Conservation (phyloP, 2,797 vertebrate genomes). For the Pseudomugil gertrudae region DNA sequence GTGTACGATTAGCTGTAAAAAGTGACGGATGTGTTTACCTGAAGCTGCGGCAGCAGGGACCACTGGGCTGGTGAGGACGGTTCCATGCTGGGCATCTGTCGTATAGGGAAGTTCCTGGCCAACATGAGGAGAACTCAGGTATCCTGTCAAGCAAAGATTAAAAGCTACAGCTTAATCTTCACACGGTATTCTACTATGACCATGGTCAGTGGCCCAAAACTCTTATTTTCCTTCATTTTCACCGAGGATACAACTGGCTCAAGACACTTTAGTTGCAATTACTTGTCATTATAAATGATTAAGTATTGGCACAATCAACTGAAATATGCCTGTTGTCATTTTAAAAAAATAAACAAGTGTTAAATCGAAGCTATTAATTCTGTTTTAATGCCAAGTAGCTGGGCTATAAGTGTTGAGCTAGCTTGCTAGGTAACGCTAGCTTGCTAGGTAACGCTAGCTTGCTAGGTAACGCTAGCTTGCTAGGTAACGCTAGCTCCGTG, state of each 20-base stretch:
- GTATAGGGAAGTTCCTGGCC: constrained; percentile 71
- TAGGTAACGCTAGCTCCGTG: constrained; percentile 43
- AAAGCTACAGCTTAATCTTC: neutral
- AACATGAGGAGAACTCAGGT: constrained; percentile 79
- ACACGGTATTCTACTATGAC: neutral
- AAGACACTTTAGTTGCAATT: neutral
- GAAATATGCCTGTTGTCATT: neutral
- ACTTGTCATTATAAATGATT: no score
- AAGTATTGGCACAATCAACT: neutral
- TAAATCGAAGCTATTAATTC: constrained; percentile 6
- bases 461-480: constrained; percentile 14
- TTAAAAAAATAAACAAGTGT: neutral
- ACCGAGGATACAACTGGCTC: neutral
- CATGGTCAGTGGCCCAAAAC: neutral
- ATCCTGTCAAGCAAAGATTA: constrained; percentile 64
- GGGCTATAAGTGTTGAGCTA: neutral
- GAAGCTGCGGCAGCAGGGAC: constrained; percentile 64
- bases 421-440: no score
- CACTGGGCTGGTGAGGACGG: constrained; percentile 75
- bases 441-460: no score
- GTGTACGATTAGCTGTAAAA: neutral
- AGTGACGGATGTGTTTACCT: constrained; percentile 54
- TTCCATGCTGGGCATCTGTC: constrained; percentile 71
- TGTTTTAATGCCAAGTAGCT: constrained; percentile 7
- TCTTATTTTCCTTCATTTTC: neutral